Evolutionary conservation across 2,888 invertebrate species (phyloP).

Genomic region (Toxonevra muliebris): DNA sequence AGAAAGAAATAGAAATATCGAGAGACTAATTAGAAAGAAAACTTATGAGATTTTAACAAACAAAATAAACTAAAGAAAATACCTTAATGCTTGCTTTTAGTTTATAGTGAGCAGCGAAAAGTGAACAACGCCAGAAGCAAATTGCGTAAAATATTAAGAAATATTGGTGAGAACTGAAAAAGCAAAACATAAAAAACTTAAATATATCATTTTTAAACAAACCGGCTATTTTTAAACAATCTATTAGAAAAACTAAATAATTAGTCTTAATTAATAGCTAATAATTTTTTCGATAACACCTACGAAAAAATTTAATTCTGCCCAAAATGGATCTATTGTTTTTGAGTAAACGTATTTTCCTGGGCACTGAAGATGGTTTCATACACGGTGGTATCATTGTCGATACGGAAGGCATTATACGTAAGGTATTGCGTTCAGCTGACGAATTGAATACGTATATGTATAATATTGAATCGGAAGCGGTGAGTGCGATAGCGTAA

Average conservation of each 20-base stretch:
- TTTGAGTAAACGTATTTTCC: constrained; percentile 66
- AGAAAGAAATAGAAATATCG: too few relatives aligned
- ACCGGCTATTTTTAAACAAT: too few relatives aligned
- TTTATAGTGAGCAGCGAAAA: not conserved
- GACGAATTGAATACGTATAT: constrained; percentile 66
- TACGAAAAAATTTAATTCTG: not conserved
- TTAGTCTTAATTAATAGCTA: not conserved
- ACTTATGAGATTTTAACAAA: too few relatives aligned
- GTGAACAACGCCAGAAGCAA: not conserved
- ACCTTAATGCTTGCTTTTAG: too few relatives aligned
- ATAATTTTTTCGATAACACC: not conserved
- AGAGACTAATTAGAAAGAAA: too few relatives aligned
- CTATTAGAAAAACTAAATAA: not conserved
- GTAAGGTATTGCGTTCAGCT: constrained; percentile 65
- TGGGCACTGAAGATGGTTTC: constrained; percentile 65
- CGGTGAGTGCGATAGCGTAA: constrained; percentile 62
- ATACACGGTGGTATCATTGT: constrained; percentile 72
- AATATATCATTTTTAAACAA: too few relatives aligned
- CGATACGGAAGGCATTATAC: constrained; percentile 68
- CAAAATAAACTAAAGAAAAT: too few relatives aligned
- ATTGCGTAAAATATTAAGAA: not conserved
- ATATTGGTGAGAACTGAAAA: too few relatives aligned
- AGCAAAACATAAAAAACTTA: too few relatives aligned
- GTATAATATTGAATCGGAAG: constrained; percentile 66
- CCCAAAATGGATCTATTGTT: constrained; percentile 63